Evolutionary conservation across 2,113 vertebrate species (phyloP), one percentile per base, ranked within the genome.

Genomic region (Corydoras maculifer): DNA sequence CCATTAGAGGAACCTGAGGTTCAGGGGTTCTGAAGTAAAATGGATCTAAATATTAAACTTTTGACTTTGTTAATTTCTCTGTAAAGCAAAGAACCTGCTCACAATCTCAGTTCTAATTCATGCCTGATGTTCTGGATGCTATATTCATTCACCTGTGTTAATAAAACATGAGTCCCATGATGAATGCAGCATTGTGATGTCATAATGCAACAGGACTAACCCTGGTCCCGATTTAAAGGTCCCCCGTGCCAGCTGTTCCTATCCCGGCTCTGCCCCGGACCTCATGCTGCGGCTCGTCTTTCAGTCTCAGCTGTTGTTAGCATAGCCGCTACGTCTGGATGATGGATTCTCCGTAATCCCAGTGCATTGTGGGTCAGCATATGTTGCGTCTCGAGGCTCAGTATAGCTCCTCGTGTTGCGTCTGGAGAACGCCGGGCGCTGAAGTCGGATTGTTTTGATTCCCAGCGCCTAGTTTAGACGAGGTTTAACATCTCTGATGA

Each of bases 331-430:
- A n/a, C 54, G 54, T 57, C 54, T 57, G 12, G 9, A 53, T 12
- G 51, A 53, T 14, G 13, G 51, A 7, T 57, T 4, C 14, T 57
- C 13, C 5, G 54, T 57, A 57, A 57, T 57, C 54, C 54, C 54
- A n/a, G 54, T 57, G 54, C 54, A 57, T 57, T n/a, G 54, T 57
- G 54, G 54, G 54, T 57, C 14, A n/a, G 14, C 54, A 57, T n/a
- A 57, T 57, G 54, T 7, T n/a, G 54, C 54, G 54, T 57, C 54
- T 57, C 13, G 3, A 4, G 12, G 13, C 54, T 57, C 54, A 14
- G 3, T 57, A n/a, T n/a, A 57, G 54, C 54, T n/a, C n/a, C 54
- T 12, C 9, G 51, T 53, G 51, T 53, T 14, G 2, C 9, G 51
- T 53, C 51, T 53, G 51, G 13, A 14, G 6, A n/a, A 13, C 54